A percentile compares a stretch with the other conserved stretches of the same genome.
phyloP scores from a whole-genome alignment of 2,113 vertebrate species.

The Phrynocephalus versicolor region DNA sequence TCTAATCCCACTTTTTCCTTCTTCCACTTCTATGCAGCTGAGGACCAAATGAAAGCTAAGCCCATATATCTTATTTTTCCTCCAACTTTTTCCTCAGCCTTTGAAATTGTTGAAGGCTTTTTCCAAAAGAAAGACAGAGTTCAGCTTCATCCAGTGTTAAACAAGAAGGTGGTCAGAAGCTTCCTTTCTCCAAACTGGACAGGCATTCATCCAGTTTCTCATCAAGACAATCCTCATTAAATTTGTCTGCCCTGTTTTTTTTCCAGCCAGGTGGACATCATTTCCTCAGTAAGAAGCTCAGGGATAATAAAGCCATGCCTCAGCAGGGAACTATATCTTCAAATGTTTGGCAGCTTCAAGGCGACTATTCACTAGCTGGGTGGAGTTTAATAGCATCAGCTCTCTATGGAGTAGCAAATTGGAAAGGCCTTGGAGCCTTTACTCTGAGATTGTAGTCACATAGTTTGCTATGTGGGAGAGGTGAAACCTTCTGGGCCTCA shows the following conservation, averaged over 20 bases:
- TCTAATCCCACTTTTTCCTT: constrained; percentile 19
- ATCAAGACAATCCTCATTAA: constrained; percentile 59
- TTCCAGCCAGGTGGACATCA: constrained; percentile 45
- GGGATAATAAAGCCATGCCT: constrained; percentile 18
- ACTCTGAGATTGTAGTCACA: not conserved
- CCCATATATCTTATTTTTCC: constrained; percentile 15
- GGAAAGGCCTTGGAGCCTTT: not conserved
- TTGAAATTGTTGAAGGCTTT: constrained; percentile 30
- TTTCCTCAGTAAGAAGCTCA: constrained; percentile 43
- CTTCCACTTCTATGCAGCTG: constrained; percentile 26
- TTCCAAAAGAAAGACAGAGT: constrained; percentile 12
- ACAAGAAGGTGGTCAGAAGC: constrained; percentile 47
- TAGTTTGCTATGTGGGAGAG: not conserved
- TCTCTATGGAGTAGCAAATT: not conserved
- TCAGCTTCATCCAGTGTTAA: constrained; percentile 32
- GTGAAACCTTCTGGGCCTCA: not conserved
- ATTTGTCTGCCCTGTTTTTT: constrained; percentile 14
- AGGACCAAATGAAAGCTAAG: constrained; percentile 49
- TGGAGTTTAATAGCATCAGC: constrained; percentile 9
- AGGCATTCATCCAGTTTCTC: constrained; percentile 47
- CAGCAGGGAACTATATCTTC: constrained; percentile 30
- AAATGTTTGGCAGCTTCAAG: constrained; percentile 15
- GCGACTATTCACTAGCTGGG: constrained; percentile 19
- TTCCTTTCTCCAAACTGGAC: constrained; percentile 29
- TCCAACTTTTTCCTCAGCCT: constrained; percentile 2